Conservation (phyloP, 2,888 invertebrate species). For the Leptinotarsa peninsularis region DNA sequence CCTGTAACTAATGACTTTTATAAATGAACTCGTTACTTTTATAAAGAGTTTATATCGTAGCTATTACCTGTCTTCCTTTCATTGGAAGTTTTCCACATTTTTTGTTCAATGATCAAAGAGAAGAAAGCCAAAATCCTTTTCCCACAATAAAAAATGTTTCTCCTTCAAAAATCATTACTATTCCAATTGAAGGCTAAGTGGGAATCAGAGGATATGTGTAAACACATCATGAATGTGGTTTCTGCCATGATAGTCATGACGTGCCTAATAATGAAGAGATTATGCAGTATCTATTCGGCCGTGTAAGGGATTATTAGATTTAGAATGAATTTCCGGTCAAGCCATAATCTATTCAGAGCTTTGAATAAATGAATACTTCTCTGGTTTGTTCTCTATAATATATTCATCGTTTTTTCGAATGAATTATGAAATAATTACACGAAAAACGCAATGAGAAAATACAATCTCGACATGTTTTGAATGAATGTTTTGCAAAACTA, state of each 20-base stretch:
- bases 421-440: background rate
- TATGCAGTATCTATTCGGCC: conserved; percentile 14
- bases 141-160: no score
- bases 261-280: conserved; percentile 17
- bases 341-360: conserved; percentile 3
- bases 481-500: no score
- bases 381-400: background rate
- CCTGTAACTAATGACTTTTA: no score
- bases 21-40: no score
- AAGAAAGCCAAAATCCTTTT: no score
- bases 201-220: background rate
- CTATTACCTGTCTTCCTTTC: no score
- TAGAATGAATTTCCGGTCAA: conserved; percentile 3
- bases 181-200: background rate
- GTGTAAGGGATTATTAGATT: conserved; percentile 7
- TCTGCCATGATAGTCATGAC: conserved; percentile 1
- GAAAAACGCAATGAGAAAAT: background rate
- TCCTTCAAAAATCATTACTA: no score
- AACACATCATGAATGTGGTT: conserved; percentile 9
- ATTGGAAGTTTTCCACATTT: no score
- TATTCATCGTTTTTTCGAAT: background rate
- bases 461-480: background rate
- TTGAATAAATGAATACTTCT: background rate
- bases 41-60: no score
- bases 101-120: no score